Percentiles rank a stretch among this genome's conserved stretches.
Conservation (phyloP, 30 jellyfish, hydroid and myxozoan genomes). For the Morbakka virulenta region DNA sequence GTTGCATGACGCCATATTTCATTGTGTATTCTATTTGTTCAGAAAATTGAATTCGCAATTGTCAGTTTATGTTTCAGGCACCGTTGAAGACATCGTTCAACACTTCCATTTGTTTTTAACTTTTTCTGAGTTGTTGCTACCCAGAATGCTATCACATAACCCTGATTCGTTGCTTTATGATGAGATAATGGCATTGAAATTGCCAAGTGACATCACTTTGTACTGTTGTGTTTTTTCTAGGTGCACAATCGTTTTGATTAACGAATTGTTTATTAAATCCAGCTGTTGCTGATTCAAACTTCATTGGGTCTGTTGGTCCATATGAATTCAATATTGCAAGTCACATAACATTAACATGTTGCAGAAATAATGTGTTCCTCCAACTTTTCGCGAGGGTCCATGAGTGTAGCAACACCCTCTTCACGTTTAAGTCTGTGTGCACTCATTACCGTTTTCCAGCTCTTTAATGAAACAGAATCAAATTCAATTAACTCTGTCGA, state of each 20-base stretch:
- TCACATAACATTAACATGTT: neutral
- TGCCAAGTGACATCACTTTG: neutral
- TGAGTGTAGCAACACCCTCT: neutral
- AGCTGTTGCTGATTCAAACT: neutral
- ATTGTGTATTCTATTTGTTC: neutral
- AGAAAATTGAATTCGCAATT: neutral
- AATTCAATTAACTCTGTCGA: too few species aligned
- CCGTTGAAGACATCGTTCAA: neutral
- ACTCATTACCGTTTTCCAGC: too few species aligned
- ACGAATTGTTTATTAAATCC: neutral
- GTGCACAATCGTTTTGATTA: neutral
- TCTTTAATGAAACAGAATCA: too few species aligned
- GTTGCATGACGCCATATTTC: constrained; percentile 5
- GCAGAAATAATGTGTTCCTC: neutral
- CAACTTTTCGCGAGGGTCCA: neutral
- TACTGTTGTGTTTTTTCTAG: neutral
- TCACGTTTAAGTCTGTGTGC: too few species aligned
- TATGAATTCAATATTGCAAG: neutral
- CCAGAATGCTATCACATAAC: neutral
- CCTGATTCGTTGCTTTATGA: neutral
- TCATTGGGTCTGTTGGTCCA: neutral
- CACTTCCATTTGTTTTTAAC: neutral
- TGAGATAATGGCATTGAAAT: neutral
- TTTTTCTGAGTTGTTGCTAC: neutral
- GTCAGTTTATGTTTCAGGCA: too few species aligned